These are phyloP conservation scores for Psix sp. DNA, from an alignment of 1,140 invertebrate genomes.

Conservation along the genomic window DNA sequence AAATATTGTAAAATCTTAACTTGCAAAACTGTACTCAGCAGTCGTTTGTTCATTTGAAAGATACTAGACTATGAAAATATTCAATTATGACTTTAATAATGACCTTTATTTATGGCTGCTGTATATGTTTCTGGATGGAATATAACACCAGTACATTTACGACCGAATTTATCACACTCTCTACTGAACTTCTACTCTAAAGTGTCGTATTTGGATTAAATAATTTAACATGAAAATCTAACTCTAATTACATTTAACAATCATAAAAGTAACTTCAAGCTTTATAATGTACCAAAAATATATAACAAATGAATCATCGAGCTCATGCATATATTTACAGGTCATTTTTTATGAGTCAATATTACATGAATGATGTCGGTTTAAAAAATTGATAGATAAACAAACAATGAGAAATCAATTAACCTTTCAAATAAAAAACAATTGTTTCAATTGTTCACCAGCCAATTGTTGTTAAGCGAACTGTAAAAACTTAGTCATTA, in stretches of 20 bases:
- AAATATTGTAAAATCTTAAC: too few species aligned
- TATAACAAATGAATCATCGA: too few species aligned
- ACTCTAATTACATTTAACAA: constrained; percentile 34
- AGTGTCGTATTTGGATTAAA: constrained; percentile 38
- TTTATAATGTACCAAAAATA: too few species aligned
- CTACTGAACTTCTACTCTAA: constrained; percentile 47
- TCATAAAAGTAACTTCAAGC: constrained; percentile 33
- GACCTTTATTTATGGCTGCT: constrained; percentile 42
- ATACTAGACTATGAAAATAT: constrained; percentile 55
- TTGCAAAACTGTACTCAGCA: too few species aligned
- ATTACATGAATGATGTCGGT: too few species aligned
- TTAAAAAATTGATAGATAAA: too few species aligned
- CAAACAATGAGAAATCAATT: too few species aligned
- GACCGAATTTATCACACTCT: constrained; percentile 52
- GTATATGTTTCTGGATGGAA: constrained; percentile 40
- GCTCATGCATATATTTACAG: too few species aligned
- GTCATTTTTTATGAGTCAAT: too few species aligned
- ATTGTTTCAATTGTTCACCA: too few species aligned
- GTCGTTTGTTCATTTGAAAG: constrained; percentile 28
- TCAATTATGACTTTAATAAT: constrained; percentile 54
- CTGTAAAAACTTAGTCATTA: constrained; percentile 16
- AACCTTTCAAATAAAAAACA: too few species aligned
- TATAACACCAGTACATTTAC: constrained; percentile 43
- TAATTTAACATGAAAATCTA: constrained; percentile 28
- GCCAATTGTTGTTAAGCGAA: too few species aligned